Evolutionary conservation across 2,888 invertebrate species (phyloP).

Genomic region (Ormyrus thymus): DNA sequence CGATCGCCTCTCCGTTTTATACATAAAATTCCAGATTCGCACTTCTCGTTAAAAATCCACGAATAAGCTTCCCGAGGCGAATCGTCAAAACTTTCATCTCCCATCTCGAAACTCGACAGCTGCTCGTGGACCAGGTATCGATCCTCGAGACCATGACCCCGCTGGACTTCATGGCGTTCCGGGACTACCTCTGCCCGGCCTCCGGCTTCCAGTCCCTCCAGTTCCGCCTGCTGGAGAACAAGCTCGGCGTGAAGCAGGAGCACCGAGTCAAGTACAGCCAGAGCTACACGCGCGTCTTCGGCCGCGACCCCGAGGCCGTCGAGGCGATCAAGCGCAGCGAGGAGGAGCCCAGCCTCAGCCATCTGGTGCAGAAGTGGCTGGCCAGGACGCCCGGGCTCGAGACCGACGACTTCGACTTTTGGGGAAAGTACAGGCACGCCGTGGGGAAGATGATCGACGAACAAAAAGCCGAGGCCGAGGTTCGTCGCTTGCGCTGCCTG

Average conservation of each 20-base stretch:
- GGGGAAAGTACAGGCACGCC: conserved; percentile 90
- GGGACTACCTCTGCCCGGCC: conserved; percentile 93
- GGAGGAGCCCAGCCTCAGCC: conserved; percentile 88
- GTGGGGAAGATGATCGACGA: conserved; percentile 84
- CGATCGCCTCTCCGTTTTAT: no score
- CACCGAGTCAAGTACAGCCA: conserved; percentile 95
- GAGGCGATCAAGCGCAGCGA: conserved; percentile 82
- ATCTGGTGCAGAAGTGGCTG: conserved; percentile 93
- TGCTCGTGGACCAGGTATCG: conserved; percentile 96
- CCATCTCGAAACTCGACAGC: conserved; percentile 76
- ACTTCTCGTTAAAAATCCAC: no score
- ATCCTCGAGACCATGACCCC: conserved; percentile 99
- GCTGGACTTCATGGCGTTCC: conserved; percentile 98
- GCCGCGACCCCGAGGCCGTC: conserved; percentile 82
- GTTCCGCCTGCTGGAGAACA: conserved; percentile 97
- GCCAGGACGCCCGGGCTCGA: conserved; percentile 96
- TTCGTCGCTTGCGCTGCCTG: conserved; percentile 64
- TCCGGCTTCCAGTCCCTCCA: conserved; percentile 99
- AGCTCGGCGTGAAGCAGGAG: conserved; percentile 87
- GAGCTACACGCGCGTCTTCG: conserved; percentile 91
- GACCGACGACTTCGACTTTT: conserved; percentile 88
- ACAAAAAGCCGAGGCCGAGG: conserved; percentile 81
- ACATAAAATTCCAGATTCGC: no score
- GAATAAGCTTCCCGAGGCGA: no score
- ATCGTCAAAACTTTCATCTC: no score